Percentiles rank a stretch among this genome's conserved stretches.
phyloP scores from a whole-genome alignment of 2,888 invertebrate species.

The Uropetala carovei region DNA sequence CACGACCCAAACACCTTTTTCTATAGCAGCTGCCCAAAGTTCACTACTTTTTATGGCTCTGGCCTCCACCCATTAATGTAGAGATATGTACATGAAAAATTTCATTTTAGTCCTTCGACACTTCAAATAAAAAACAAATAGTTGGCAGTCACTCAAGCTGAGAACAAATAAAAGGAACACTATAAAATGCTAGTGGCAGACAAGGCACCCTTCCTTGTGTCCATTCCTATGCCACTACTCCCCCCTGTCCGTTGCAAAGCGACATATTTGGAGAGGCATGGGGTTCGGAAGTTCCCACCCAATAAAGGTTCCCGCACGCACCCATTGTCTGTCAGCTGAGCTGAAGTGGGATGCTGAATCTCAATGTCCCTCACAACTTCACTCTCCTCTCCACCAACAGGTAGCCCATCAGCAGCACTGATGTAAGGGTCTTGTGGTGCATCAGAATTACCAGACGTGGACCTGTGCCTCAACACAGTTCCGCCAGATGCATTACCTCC shows the following conservation, averaged over 20 bases:
- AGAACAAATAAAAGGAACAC: background rate
- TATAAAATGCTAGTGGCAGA: constrained; percentile 43
- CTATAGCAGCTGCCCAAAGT: background rate
- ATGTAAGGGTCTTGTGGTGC: background rate
- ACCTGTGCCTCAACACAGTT: background rate
- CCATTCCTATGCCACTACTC: background rate
- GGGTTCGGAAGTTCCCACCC: constrained; percentile 46
- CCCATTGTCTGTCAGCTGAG: constrained; percentile 45
- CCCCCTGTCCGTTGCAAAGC: constrained; percentile 30
- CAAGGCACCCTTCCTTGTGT: background rate
- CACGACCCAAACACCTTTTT: background rate
- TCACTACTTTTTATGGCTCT: too few relatives aligned
- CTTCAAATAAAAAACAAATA: background rate
- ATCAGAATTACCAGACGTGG: background rate
- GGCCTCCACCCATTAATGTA: too few relatives aligned
- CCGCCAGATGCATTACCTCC: background rate
- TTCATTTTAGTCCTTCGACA: background rate
- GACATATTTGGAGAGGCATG: constrained; percentile 65
- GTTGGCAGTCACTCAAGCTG: constrained; percentile 21
- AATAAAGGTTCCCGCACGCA: constrained; percentile 66
- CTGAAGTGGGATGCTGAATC: background rate
- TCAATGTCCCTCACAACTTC: background rate
- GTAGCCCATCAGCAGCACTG: background rate
- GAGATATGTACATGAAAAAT: background rate
- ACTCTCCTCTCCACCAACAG: background rate